These are phyloP conservation scores for Acanthacorydalis orientalis DNA, from an alignment of 2,888 invertebrate species.

Conservation along the genomic window DNA sequence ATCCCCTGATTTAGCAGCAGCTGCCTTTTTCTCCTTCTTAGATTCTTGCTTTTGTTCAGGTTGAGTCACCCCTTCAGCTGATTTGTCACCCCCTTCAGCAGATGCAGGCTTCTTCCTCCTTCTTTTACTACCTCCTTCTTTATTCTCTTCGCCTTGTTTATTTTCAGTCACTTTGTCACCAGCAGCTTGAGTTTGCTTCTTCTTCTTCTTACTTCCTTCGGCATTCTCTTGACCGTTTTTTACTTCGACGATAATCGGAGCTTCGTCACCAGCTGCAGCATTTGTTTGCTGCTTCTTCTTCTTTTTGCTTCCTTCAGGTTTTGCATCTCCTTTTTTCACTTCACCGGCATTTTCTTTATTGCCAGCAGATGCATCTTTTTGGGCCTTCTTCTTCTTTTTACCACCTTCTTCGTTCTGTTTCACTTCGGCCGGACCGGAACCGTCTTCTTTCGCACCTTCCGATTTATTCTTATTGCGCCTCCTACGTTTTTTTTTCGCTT, in stretches of 20 bases:
- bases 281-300: background rate
- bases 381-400: slow-evolving; percentile 20
- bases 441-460: slow-evolving; percentile 10
- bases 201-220: background rate
- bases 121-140: slow-evolving; percentile 17
- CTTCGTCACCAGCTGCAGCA: background rate
- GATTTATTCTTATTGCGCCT: slow-evolving; percentile 16
- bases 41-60: too few relatives aligned
- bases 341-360: slow-evolving; percentile 4
- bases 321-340: slow-evolving; percentile 5
- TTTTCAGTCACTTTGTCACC: background rate
- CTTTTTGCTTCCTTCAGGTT: slow-evolving; percentile 11
- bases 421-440: slow-evolving; percentile 10
- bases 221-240: slow-evolving; percentile 12
- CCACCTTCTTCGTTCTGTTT: slow-evolving; percentile 14
- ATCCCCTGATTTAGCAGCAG: too few relatives aligned
- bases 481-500: slow-evolving; percentile 14
- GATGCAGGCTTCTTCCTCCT: slow-evolving; percentile 19
- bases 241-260: background rate
- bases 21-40: too few relatives aligned
- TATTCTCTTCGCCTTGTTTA: background rate
- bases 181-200: background rate
- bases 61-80: too few relatives aligned
- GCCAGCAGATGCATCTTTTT: slow-evolving; percentile 8
- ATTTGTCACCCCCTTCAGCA: too few relatives aligned